Evolutionary conservation across 92 coral and sea anemone species (phyloP).

Genomic region (Siderastrea radians): DNA sequence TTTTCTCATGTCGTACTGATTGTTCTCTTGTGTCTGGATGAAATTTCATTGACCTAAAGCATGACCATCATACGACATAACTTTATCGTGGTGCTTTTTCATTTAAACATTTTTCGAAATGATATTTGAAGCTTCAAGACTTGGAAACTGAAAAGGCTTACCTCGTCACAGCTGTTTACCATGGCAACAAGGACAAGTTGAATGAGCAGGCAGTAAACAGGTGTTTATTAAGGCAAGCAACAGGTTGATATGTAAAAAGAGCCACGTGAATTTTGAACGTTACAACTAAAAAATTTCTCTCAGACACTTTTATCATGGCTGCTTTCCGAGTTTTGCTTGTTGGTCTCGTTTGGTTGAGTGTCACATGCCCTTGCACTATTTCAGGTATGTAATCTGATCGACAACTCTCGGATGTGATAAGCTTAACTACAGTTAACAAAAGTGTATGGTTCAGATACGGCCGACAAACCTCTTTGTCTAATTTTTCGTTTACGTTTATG

Average conservation of each 20-base stretch:
- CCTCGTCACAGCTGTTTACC: neutral
- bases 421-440: neutral
- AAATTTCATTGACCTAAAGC: no score
- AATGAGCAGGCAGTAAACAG: slow-evolving; percentile 13
- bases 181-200: neutral
- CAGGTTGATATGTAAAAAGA: neutral
- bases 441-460: no score
- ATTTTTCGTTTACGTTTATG: no score
- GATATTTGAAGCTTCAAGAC: no score
- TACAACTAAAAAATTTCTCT: neutral
- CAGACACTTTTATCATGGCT: neutral
- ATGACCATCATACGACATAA: no score
- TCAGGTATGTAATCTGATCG: slow-evolving; percentile 9
- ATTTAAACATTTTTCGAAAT: no score
- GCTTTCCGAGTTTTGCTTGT: neutral
- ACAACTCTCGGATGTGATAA: neutral
- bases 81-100: no score
- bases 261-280: neutral
- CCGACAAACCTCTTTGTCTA: no score
- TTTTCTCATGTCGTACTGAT: no score
- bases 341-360: neutral
- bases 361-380: neutral
- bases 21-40: no score
- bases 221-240: neutral
- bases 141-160: neutral